Base-by-base conservation (phyloP, 2,888 invertebrate species). In the Sarcophaga caerulescens region DNA sequence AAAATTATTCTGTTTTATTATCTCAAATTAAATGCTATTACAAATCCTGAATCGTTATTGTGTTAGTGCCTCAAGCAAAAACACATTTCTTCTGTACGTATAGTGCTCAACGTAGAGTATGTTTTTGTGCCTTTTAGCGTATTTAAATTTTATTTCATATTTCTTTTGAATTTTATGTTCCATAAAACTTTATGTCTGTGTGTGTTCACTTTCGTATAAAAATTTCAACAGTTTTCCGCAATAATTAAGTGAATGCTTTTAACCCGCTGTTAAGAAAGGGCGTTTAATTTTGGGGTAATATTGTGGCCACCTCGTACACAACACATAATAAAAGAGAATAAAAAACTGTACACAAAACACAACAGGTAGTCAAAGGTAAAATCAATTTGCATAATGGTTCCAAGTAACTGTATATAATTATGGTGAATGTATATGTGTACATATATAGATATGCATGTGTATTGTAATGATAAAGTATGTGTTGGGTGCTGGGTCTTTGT, bases 331-430 rank as follows among this genome's bases (percentile, higher is more conserved):
- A 52, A 14, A 17, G 52, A 8, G 11, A 66, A 52, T n/a, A n/a
- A 45, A 70, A 47, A 17, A 12, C 3, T 14, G 14, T 23, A 1
- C n/a, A 65, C 19, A 52, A 1, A 70, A n/a, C 44, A 78, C 76
- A 82, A 71, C 82, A 71, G 70, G 76, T 76, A 70, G 59, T 60
- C 8, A 19, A 19, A 66, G 47, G 35, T 23, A 52, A 62, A 62
- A 83, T 73, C 47, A 83, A 78, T 83, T 83, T 73, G 59, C 83
- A 63, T 69, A 74, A 83, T 73, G 75, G 52, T 63, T 4, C n/a
- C 2, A 35, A 60, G 12, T 52, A 63, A 44, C 45, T 68, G n/a
- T n/a, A n/a, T 62, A 17, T 44, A n/a, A 12, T n/a, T 65, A 19
- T 63, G 4, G 77, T 60, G 14, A n/a, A 14, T 68, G n/a, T 57